Evolutionary conservation across 2,888 invertebrate species (phyloP), one percentile per base, ranked within the genome.

Genomic region (Tiphia femorata): DNA sequence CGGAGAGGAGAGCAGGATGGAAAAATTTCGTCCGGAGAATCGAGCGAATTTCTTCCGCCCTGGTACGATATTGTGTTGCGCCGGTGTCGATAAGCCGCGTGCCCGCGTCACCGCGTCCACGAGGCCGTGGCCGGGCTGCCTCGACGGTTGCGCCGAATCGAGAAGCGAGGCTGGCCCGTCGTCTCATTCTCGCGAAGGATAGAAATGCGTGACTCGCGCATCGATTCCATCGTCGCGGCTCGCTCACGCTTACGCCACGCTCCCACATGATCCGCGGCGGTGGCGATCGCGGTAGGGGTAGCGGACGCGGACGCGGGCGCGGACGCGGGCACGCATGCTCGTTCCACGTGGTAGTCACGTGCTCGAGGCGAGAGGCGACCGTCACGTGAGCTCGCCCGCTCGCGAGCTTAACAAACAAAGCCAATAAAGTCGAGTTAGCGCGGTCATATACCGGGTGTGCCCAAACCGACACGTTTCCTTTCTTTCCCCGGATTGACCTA

Each of bases 281-380:
- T 16, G 16, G 2, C 30, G 27, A 16, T 17, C 1, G 2, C 6
- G 30, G 30, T 2, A n/a, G n/a, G n/a, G 1, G 10, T 2, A 6
- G 8, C 8, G 27, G 16, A 49, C 14, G 27, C 19, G 3, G 19
- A 19, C n/a, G n/a, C n/a, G n/a, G n/a, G n/a, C n/a, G n/a, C n/a
- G n/a, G n/a, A n/a, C 40, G 47, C 56, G 52, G 33, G 46, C 41
- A 61, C 61, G 50, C 76, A 77, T 73, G 68, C 66, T 25, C 43
- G 38, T 16, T 50, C 62, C 76, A 76, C 73, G 76, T 72, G 71
- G 50, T 42, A 17, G 68, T 70, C 77, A 75, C 75, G 75, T 77
- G 76, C 68, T 49, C 41, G 37, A 35, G 19, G 53, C 58, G 59
- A 69, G 68, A 67, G 65, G 60, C 60, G 57, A n/a, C n/a, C 61